Conservation (phyloP, 1,140 invertebrate genomes). For the Bombus waltoni region DNA sequence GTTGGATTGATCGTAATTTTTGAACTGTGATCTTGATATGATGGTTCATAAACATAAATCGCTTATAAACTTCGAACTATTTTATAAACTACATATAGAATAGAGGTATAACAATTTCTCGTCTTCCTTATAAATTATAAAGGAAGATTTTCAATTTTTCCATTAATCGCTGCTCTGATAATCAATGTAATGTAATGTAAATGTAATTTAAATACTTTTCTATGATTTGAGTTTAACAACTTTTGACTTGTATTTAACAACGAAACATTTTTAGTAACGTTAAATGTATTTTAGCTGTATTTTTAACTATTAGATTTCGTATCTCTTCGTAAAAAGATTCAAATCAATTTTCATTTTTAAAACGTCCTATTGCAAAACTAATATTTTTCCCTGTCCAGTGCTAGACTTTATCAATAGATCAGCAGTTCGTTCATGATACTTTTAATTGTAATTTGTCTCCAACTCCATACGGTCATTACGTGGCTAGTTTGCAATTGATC, state of each 20-base stretch:
- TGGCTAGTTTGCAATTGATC: background rate
- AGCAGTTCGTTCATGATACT: background rate
- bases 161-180: background rate
- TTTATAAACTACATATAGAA: background rate
- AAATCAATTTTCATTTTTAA: slow-evolving; percentile 56
- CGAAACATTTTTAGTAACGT: background rate
- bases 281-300: no score
- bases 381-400: background rate
- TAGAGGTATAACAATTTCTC: no score
- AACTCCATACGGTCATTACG: background rate
- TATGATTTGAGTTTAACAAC: background rate
- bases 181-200: no score
- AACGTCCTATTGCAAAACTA: background rate
- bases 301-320: background rate
- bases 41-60: no score
- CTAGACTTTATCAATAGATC: background rate
- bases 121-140: background rate
- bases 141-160: background rate
- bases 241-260: background rate
- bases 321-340: background rate
- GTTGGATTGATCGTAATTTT: no score
- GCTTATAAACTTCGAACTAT: no score
- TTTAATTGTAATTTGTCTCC: background rate
- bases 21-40: no score
- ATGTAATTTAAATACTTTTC: no score